Evolutionary conservation across 1,140 invertebrate species (phyloP).

Genomic region (Platorchestia sp.): DNA sequence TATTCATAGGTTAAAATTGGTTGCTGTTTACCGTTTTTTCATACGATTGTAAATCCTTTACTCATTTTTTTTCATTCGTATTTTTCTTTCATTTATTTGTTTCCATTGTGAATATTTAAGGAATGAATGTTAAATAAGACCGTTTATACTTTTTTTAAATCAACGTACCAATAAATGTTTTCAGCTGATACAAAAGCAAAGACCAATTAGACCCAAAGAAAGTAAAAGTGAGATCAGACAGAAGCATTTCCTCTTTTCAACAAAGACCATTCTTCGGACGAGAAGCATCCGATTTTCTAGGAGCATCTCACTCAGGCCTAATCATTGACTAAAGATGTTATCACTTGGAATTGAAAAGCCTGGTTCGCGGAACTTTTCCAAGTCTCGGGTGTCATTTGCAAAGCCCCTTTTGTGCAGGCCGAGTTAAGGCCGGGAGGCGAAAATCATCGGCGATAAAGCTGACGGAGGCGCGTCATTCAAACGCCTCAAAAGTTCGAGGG

Average conservation of each 20-base stretch:
- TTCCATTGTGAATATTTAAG: no score
- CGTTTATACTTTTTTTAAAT: no score
- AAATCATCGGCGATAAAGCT: slow-evolving; percentile 40
- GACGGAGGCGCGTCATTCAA: slow-evolving; percentile 17
- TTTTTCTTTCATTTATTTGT: no score
- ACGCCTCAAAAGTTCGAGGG: background rate
- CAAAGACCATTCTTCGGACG: background rate
- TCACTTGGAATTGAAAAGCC: slow-evolving; percentile 53
- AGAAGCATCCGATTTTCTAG: background rate
- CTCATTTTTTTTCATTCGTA: no score
- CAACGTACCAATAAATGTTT: no score
- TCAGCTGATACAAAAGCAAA: background rate
- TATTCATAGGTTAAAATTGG: no score
- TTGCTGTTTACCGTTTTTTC: no score
- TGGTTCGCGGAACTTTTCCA: slow-evolving; percentile 7
- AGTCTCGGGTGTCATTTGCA: slow-evolving; percentile 46
- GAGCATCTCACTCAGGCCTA: background rate
- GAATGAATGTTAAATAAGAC: no score
- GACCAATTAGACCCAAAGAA: background rate
- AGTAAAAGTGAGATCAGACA: background rate
- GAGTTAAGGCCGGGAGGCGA: background rate
- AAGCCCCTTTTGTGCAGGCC: slow-evolving; percentile 22
- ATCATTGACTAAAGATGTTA: slow-evolving; percentile 45
- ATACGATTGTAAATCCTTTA: no score
- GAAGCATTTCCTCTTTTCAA: background rate